Percentiles rank a stretch among this genome's conserved stretches.
These are phyloP conservation scores for Trichogramma evanescens DNA, from an alignment of 2,888 invertebrate genomes.

Conservation along the genomic window DNA sequence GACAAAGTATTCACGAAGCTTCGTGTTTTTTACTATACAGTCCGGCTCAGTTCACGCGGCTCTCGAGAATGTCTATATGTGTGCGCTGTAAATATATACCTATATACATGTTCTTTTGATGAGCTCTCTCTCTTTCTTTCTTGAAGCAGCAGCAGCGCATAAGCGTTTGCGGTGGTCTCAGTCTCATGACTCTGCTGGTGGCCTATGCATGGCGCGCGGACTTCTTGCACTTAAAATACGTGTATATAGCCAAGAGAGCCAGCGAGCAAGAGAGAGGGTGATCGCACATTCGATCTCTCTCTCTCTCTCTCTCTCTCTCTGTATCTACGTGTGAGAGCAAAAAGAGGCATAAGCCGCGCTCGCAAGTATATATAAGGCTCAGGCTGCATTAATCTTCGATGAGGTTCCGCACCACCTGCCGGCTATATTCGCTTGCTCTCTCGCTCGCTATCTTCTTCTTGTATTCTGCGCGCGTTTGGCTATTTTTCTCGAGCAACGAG, in stretches of 20 bases:
- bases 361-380: no score
- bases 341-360: no score
- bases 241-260: no score
- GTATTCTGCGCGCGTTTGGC: no score
- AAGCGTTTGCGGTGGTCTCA: slow-evolving; percentile 41
- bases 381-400: no score
- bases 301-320: slow-evolving; percentile 23
- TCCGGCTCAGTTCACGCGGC: not conserved
- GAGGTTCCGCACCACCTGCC: no score
- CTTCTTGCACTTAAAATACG: slow-evolving; percentile 10
- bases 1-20: no score
- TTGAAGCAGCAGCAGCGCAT: slow-evolving; percentile 22
- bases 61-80: not conserved
- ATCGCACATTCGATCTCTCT: slow-evolving; percentile 41
- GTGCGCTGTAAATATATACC: no score
- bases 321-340: no score
- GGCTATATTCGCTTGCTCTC: no score
- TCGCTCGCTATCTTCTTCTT: no score
- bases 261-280: slow-evolving; percentile 36
- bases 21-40: not conserved
- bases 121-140: slow-evolving; percentile 1
- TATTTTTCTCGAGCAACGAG: no score
- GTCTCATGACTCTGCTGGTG: slow-evolving; percentile 42
- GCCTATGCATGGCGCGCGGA: slow-evolving; percentile 46
- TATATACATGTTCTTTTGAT: not conserved